Conservation (phyloP, 92 coral and sea anemone genomes). For the Epizoanthus stellaris region DNA sequence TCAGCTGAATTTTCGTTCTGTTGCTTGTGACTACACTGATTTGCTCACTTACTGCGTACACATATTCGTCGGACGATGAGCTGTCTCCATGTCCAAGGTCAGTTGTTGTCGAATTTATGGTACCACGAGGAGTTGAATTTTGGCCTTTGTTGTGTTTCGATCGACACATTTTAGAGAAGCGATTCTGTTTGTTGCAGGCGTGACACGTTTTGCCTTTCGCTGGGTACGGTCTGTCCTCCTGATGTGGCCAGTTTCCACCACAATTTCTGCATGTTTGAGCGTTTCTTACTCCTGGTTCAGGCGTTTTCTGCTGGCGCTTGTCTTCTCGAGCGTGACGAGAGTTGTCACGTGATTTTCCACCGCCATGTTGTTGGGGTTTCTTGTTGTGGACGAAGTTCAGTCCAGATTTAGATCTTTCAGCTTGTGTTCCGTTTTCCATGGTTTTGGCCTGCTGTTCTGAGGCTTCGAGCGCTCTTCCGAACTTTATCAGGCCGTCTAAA, state of each 20-base stretch:
- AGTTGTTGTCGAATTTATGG: neutral
- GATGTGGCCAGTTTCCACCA: conserved; percentile 50
- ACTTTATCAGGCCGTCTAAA: conserved; percentile 21
- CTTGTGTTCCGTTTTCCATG: conserved; percentile 8
- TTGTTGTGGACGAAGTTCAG: conserved; percentile 6
- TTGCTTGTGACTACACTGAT: neutral
- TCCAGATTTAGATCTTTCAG: neutral
- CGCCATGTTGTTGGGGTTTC: neutral
- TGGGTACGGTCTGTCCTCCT: conserved; percentile 18
- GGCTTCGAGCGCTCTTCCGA: conserved; percentile 39
- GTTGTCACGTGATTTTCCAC: neutral
- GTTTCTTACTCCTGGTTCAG: too few relatives aligned
- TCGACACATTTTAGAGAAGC: conserved; percentile 20
- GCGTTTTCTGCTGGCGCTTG: too few relatives aligned
- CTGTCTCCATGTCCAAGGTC: neutral
- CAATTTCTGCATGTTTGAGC: conserved; percentile 37
- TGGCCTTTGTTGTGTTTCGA: conserved; percentile 9
- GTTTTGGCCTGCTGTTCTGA: conserved; percentile 43
- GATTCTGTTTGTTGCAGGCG: conserved; percentile 39
- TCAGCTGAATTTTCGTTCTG: conserved; percentile 4
- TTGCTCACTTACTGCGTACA: neutral
- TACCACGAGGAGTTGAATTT: neutral
- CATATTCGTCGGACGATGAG: conserved; percentile 13
- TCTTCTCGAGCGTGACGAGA: too few relatives aligned
- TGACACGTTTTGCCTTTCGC: conserved; percentile 43